phyloP scores from a whole-genome alignment of 2,113 vertebrate species.

The Passer domesticus region DNA sequence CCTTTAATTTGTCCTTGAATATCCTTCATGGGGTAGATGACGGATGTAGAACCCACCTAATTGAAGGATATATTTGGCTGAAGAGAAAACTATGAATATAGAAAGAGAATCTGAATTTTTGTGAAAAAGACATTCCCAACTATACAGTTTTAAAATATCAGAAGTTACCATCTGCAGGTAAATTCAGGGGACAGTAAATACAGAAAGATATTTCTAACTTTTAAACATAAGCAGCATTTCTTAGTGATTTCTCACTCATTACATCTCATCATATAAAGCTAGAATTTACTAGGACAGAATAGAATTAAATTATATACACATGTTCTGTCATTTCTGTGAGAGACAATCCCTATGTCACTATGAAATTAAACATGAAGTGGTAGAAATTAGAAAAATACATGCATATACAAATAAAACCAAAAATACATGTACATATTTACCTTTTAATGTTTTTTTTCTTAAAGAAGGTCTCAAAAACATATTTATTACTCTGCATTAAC shows the following conservation, averaged over 20 bases:
- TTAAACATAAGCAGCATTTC: neutral
- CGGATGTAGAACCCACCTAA: neutral
- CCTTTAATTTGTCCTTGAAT: neutral
- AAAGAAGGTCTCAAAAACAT: neutral
- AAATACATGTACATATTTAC: neutral
- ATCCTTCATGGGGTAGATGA: neutral
- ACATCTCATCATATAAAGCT: neutral
- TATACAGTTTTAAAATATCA: neutral
- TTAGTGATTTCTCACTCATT: neutral
- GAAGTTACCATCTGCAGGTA: neutral
- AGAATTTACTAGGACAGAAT: neutral
- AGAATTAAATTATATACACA: neutral
- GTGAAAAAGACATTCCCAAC: neutral
- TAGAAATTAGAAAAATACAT: neutral
- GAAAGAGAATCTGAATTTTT: neutral
- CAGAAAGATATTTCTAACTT: neutral
- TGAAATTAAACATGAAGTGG: neutral
- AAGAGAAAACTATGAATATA: neutral
- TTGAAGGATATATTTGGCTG: neutral
- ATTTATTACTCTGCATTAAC: rapidly evolving
- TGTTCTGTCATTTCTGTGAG: neutral
- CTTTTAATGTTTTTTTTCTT: neutral
- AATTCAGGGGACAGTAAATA: neutral
- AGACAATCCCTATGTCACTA: neutral
- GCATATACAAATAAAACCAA: neutral